phyloP scores from a whole-genome alignment of 2,797 vertebrate genomes.

The Microcaecilia unicolor region DNA sequence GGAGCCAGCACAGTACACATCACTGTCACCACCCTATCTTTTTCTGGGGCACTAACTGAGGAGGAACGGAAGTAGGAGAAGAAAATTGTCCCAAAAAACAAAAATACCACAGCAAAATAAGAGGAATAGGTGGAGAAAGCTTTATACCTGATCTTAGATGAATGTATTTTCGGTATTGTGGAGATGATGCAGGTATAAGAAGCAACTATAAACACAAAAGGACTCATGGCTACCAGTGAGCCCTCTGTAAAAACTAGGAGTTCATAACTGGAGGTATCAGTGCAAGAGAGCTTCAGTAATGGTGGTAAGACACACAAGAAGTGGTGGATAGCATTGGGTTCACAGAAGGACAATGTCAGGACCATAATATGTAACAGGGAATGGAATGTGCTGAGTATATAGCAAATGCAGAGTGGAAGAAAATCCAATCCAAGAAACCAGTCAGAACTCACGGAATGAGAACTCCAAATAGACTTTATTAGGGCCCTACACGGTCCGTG shows the following conservation, averaged over 20 bases:
- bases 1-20: conserved; percentile 4
- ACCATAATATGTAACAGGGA: conserved; percentile 5
- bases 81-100: background rate
- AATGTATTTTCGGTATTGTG: background rate
- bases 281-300: background rate
- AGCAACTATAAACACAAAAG: background rate
- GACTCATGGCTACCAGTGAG: background rate
- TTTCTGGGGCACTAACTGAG: background rate
- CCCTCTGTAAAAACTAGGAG: conserved; percentile 3
- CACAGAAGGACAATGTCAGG: background rate
- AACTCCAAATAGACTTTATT: no score
- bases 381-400: background rate
- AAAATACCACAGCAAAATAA: conserved; percentile 4
- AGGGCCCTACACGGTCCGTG: no score
- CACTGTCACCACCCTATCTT: background rate
- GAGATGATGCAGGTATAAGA: background rate
- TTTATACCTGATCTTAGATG: background rate
- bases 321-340: background rate
- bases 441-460: no score
- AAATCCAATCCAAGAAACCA: no score
- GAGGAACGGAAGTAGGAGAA: background rate
- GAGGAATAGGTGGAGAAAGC: conserved; percentile 7
- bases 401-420: no score
- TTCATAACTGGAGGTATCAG: background rate
- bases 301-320: conserved; percentile 12